Percentiles rank a stretch among this genome's conserved stretches.
Evolutionary conservation across 1,140 invertebrate genomes (phyloP).

Genomic region (Hylaeus anthracinus): DNA sequence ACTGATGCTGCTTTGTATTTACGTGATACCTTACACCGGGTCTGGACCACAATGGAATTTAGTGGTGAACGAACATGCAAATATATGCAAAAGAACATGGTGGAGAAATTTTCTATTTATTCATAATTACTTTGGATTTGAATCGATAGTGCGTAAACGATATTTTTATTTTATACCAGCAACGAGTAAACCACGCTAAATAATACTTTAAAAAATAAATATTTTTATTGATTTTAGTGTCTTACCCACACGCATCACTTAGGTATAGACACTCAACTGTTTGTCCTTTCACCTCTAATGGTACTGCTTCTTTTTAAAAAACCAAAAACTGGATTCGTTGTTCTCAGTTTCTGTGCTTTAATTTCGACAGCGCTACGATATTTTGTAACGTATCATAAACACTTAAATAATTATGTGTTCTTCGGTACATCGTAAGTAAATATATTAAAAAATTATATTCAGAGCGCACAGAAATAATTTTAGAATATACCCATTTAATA

Average conservation of each 20-base stretch:
- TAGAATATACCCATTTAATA: no score
- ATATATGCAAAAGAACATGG: conserved; percentile 84
- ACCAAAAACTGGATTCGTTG: conserved; percentile 81
- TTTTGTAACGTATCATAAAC: conserved; percentile 84
- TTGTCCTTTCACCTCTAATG: conserved; percentile 87
- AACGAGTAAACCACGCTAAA: neutral
- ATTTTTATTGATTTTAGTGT: conserved; percentile 80
- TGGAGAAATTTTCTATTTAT: conserved; percentile 85
- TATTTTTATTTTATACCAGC: no score
- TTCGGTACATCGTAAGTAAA: conserved; percentile 87
- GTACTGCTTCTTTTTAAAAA: conserved; percentile 85
- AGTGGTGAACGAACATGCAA: conserved; percentile 83
- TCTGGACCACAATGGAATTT: conserved; percentile 86
- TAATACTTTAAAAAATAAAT: conserved; percentile 3
- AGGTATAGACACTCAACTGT: conserved; percentile 93
- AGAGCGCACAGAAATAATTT: neutral
- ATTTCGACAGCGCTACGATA: conserved; percentile 85
- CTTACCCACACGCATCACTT: conserved; percentile 88
- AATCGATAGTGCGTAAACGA: conserved; percentile 81
- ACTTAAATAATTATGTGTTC: conserved; percentile 87
- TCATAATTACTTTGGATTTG: conserved; percentile 86
- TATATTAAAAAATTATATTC: neutral
- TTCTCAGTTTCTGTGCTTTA: conserved; percentile 80
- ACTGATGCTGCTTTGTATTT: conserved; percentile 85
- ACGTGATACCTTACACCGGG: conserved; percentile 83